These are phyloP conservation scores for Onychomys leucogaster DNA, from an alignment of 2,797 vertebrate genomes.

Conservation along the genomic window DNA sequence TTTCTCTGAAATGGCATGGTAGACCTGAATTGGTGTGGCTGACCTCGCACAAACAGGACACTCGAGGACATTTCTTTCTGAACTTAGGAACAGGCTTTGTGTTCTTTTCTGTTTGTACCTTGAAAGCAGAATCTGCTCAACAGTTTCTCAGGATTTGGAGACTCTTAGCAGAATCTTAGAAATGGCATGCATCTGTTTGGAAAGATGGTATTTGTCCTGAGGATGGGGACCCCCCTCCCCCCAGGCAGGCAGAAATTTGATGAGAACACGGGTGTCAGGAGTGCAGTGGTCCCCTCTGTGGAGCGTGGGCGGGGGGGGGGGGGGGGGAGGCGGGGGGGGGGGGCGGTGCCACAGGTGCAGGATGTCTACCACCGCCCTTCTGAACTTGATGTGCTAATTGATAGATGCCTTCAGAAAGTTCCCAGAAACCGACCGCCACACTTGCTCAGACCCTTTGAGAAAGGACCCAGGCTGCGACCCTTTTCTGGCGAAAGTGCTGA, in stretches of 20 bases:
- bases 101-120: conserved; percentile 32
- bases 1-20: not conserved
- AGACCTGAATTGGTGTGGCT: not conserved
- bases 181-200: conserved; percentile 24
- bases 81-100: not conserved
- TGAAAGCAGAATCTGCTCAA: conserved; percentile 44
- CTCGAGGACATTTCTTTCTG: not conserved
- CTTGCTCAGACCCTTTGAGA: conserved; percentile 8
- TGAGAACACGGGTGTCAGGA: conserved; percentile 53
- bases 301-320: not conserved
- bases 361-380: not conserved
- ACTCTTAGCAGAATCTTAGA: conserved; percentile 40
- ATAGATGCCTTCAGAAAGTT: not conserved
- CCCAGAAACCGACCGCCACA: not conserved
- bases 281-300: not conserved
- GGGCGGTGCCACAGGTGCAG: not conserved
- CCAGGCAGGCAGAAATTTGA: not conserved
- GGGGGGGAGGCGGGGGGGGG: not conserved
- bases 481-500: not conserved
- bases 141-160: conserved; percentile 23
- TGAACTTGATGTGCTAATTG: not conserved
- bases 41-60: conserved; percentile 20
- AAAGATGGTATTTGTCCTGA: conserved; percentile 38
- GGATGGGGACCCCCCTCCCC: not conserved
- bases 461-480: not conserved